Conservation (phyloP, 2,888 invertebrate species). For the Agrenia bidenticulata region DNA sequence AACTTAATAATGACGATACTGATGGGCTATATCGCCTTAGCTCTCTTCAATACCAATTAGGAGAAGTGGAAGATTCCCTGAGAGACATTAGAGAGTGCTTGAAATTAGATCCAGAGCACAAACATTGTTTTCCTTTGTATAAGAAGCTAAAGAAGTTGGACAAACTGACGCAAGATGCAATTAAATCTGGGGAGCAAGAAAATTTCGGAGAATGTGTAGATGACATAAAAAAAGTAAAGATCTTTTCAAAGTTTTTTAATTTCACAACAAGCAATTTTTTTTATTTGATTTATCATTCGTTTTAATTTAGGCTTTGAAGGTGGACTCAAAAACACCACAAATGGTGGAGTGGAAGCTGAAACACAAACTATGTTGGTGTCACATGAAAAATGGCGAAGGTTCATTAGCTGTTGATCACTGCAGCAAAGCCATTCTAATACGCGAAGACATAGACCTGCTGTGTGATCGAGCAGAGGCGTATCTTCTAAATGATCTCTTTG, state of each 20-base stretch:
- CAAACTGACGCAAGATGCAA: conserved; percentile 64
- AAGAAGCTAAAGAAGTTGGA: conserved; percentile 93
- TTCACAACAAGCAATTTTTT: not conserved
- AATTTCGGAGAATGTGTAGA: conserved; percentile 43
- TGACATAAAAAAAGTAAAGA: conserved; percentile 49
- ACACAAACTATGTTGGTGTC: conserved; percentile 51
- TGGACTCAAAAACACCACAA: conserved; percentile 47
- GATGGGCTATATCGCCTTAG: conserved; percentile 81
- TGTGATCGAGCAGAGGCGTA: conserved; percentile 93
- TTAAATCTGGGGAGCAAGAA: conserved; percentile 33
- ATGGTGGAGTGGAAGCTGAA: conserved; percentile 49
- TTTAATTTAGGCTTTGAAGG: conserved; percentile 46
- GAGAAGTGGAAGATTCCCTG: conserved; percentile 66
- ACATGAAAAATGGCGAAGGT: conserved; percentile 49
- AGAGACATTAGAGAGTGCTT: conserved; percentile 91
- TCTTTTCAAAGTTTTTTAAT: conserved; percentile 1
- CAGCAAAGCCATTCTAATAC: conserved; percentile 73
- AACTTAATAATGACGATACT: conserved; percentile 88
- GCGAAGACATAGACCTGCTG: conserved; percentile 72
- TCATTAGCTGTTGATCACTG: conserved; percentile 71
- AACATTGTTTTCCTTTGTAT: conserved; percentile 85
- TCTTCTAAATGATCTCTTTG: conserved; percentile 82
- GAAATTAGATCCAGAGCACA: conserved; percentile 95
- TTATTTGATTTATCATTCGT: not conserved
- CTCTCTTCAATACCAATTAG: conserved; percentile 80